Evolutionary conservation across 2,113 vertebrate species (phyloP).

Genomic region (Pollachius pollachius): DNA sequence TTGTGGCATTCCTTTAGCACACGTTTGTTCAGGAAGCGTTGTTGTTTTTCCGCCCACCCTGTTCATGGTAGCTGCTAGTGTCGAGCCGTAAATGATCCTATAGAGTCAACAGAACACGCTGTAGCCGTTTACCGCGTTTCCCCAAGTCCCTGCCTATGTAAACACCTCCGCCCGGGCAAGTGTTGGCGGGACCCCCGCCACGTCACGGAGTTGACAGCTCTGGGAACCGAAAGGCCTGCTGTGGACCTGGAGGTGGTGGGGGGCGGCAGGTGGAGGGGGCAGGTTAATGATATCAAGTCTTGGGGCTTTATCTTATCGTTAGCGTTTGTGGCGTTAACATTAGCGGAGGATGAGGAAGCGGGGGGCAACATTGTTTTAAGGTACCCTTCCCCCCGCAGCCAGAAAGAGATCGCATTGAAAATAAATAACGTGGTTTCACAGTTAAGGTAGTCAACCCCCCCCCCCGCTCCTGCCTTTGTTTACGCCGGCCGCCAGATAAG

Average conservation of each 20-base stretch:
- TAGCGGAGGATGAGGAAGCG: slow-evolving; percentile 24
- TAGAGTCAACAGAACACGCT: too few species aligned
- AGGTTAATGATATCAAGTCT: slow-evolving; percentile 59
- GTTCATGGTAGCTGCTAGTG: too few species aligned
- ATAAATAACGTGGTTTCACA: slow-evolving; percentile 7
- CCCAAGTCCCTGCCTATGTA: too few species aligned
- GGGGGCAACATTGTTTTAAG: slow-evolving; percentile 31
- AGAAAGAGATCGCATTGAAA: slow-evolving; percentile 49
- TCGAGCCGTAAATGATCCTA: too few species aligned
- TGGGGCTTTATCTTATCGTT: slow-evolving; percentile 61
- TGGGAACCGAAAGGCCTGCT: slow-evolving; percentile 7
- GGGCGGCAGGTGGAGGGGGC: not conserved
- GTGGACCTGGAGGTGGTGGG: too few species aligned
- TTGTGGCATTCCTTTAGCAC: too few species aligned
- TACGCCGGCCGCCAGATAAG: slow-evolving; percentile 44
- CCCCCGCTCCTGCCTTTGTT: slow-evolving; percentile 23
- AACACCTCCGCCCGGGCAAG: slow-evolving; percentile 20
- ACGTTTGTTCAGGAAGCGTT: too few species aligned
- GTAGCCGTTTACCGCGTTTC: too few species aligned
- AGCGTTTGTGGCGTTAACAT: slow-evolving; percentile 50
- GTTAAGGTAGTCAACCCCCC: slow-evolving; percentile 5
- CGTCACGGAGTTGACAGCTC: slow-evolving; percentile 1
- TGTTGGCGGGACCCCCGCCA: slow-evolving; percentile 15
- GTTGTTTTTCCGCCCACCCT: too few species aligned
- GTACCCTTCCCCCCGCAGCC: not conserved